Evolutionary conservation across 1,140 invertebrate genomes (phyloP), one percentile per base, ranked within the genome.

Genomic region (Plodia interpunctella): DNA sequence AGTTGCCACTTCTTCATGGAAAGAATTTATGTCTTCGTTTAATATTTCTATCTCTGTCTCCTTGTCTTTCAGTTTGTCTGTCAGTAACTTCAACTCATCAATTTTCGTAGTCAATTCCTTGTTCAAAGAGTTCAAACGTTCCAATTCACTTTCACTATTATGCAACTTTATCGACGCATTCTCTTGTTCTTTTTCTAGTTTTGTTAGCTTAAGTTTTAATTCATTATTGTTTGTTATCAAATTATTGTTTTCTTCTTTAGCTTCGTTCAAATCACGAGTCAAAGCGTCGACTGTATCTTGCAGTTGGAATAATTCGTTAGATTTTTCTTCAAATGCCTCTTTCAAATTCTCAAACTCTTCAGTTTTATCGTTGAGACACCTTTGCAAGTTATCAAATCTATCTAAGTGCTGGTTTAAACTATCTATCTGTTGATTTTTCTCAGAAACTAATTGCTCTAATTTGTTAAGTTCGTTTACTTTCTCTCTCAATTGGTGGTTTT

Each of bases 371-470:
- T 80, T 76, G 0, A 91, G 70, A 57, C 78, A 69, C 62, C 85
- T 78, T 60, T 91, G 88, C 54, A 91, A 62, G 56, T 89, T 80
- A 35, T 91, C 90, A 15, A 91, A 63, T 60, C 82, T 77, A 55
- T 91, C 90, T 57, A 90, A 66, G 67, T 91, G 88, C 59, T 87
- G 86, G 67, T 91, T 91, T 8, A 91, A 68, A 63, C 82, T 90
- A 54, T 91, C 90, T 15, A 91, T 91, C 62, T 91, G 90, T 62
- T 90, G 84, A 67, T 91, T 91, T 59, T 91, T 91, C 57, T 91
- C 90, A 0, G 83, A 80, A 0, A 91, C 87, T 30, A 90, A 55
- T 35, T 89, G 82, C 62, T 91, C 82, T 11, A 90, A 57, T 63
- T 83, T 88, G 25, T 87, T 64, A n/a, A 90, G 55, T 53, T 90